Base-by-base conservation (phyloP, 2,113 vertebrate species). In the Formicarius rufipectus region DNA sequence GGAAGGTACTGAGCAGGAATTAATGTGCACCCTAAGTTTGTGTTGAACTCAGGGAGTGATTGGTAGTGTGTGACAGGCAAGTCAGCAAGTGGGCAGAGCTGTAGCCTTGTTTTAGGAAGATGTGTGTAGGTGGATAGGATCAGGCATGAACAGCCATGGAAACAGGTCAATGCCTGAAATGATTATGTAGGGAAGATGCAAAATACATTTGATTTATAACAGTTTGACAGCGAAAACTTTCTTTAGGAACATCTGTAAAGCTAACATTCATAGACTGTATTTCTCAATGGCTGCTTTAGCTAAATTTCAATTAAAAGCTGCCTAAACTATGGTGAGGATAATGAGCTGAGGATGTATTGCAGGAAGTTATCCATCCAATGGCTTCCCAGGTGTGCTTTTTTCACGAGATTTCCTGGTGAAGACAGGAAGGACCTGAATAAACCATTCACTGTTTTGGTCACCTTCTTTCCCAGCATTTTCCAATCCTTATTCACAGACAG, bases 1-100 rank as follows among this genome's bases (percentile, higher is more conserved):
- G 8, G 25, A 62, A 71, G 27, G 12, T 12, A 67, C 18, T 12
- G 13, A 73, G n/a, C 40, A 74, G 83, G 40, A 87, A 58, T 19
- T 47, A 52, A 84, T 0, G 5, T 4, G 15, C n/a, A 59, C 10
- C 35, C 42, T 23, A 62, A 84, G 39, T 24, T 71, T 58, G 19
- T 10, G 18, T 2, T 45, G 80, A 76, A 44, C 53, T 80, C 19
- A 1, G 3, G 17, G 14, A 69, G 12, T 15, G 23, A 52, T 10
- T 0, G 1, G 1, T 13, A 60, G 67, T 1, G 7, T 15, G 50
- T 33, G 23, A 63, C 0, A 40, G 24, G 7, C 28, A 25, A 39
- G n/a, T 16, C 37, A 89, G 56, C 5, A 59, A 63, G 14, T 4
- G 40, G 27, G 27, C 42, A 82, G 33, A 82, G 42, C 39, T 78